Evolutionary conservation across 1,140 invertebrate genomes (phyloP), one percentile per base, ranked within the genome.

Genomic region (Eufriesea mexicana): DNA sequence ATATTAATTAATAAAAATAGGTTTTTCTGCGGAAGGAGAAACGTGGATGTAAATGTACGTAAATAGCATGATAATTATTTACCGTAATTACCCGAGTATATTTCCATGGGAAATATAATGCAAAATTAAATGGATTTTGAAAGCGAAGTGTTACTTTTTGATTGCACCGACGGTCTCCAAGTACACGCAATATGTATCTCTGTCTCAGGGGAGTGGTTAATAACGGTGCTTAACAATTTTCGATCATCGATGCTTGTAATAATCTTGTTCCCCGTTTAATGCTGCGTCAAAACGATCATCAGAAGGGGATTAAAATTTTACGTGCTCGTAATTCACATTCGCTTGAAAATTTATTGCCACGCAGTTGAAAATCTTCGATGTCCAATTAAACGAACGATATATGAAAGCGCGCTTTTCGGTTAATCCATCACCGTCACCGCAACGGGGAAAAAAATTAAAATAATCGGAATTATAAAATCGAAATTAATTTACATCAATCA

Each of bases 251-350:
- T 25, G 79, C 79, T 82, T 66, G 81, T 83, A 83, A 83, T 78
- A 83, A 83, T 83, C 81, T 83, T 83, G 81, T 78, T 71, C 49
- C 35, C 45, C 81, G 79, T 54, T 82, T 82, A 78, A 83, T 78
- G 74, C 66, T 25, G 66, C 66, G 81, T 83, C 81, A 83, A 78
- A 83, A 83, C 64, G 81, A 76, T 75, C 64, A 62, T 83, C 75
- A 54, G 62, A 67, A 83, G 66, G 73, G 81, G 79, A 82, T 82
- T 82, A 82, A 76, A 82, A 82, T 76, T 82, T 82, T 59, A 82
- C 79, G 45, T 51, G 73, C 72, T 54, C 79, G 25, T 76, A 67
- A 82, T 68, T 82, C 62, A 68, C 79, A 62, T 20, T 54, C 72
- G 18, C 61, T 12, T 28, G 51, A 10, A 18, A 77, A 68, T 83